Evolutionary conservation across 2,797 vertebrate genomes (phyloP), one percentile per base, ranked within the genome.

Genomic region (Sebastes kiyomatsui): DNA sequence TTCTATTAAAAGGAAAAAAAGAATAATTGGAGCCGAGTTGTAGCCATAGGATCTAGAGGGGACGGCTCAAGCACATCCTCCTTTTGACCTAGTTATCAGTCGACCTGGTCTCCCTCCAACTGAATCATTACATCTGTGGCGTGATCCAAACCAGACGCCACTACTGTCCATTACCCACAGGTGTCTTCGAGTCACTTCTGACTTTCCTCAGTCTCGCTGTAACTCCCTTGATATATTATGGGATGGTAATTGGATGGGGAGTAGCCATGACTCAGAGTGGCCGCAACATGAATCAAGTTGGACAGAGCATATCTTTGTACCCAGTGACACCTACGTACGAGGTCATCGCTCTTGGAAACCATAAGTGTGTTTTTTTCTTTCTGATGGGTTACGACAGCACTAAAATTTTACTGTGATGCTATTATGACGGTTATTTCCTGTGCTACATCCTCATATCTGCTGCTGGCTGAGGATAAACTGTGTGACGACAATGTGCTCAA

Each of bases 171-270:
- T 92, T 93, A 92, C 92, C 92, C 91, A 92, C 94, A 94, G 92
- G 94, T 94, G 93, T 95, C 87, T 92, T 73, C 80, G 75, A 90
- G 86, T 93, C 89, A 91, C 83, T 90, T 84, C 86, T 88, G 93
- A 93, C 88, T 87, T 80, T 77, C 71, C 80, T 86, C 84, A 67
- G 86, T 83, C 77, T 83, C 32, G 77, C 92, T 81, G 75, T 84
- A 82, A 87, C 87, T 93, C 93, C 93, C 93, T 80, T 88, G 95
- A 92, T 84, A 89, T 94, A 96, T 96, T 97, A 96, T 95, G 75
- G 83, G 87, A 94, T 93, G 81, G 94, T 94, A 96, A 95, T 95
- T 96, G 95, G 91, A 95, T 84, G 88, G 94, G 94, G 94, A 95
- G 93, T 87, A 92, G 90, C 90, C 88, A 82, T 93, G 94, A 94